phyloP scores from a whole-genome alignment of 2,113 vertebrate genomes.

The Mystacornis crossleyi region DNA sequence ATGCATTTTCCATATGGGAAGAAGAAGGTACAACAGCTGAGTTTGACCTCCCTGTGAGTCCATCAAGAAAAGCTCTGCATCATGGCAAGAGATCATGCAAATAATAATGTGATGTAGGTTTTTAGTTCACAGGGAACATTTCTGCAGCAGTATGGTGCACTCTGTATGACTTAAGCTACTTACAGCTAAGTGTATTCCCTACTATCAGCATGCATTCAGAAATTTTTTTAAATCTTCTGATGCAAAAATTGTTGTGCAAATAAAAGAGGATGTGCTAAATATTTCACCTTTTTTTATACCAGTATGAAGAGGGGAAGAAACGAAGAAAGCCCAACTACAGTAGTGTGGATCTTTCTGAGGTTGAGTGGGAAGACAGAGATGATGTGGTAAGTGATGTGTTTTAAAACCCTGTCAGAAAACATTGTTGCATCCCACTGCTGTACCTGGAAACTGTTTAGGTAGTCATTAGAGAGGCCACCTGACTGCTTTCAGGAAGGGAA shows the following conservation, averaged over 20 bases:
- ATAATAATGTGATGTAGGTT: not conserved
- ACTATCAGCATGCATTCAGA: no score
- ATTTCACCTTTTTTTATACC: not conserved
- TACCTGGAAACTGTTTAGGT: not conserved
- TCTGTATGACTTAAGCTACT: not conserved
- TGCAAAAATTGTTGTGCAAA: not conserved
- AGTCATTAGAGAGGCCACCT: not conserved
- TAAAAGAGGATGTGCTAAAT: not conserved
- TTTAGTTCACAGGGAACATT: not conserved
- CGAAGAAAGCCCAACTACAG: conserved; percentile 94
- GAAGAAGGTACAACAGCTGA: not conserved
- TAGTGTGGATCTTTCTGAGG: conserved; percentile 96
- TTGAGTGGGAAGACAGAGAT: conserved; percentile 97
- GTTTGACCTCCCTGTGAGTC: not conserved
- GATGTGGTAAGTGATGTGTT: conserved; percentile 84
- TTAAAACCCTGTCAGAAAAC: not conserved
- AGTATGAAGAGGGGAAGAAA: conserved; percentile 97
- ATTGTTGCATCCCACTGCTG: not conserved
- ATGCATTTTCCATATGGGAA: not conserved
- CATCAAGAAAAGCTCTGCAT: not conserved
- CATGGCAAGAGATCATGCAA: not conserved
- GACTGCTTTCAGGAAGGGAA: not conserved
- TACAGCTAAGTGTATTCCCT: not conserved
- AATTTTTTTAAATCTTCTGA: not conserved
- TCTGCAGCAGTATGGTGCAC: not conserved